phyloP scores from a whole-genome alignment of 2,797 vertebrate genomes.

The Clarias fuscus region DNA sequence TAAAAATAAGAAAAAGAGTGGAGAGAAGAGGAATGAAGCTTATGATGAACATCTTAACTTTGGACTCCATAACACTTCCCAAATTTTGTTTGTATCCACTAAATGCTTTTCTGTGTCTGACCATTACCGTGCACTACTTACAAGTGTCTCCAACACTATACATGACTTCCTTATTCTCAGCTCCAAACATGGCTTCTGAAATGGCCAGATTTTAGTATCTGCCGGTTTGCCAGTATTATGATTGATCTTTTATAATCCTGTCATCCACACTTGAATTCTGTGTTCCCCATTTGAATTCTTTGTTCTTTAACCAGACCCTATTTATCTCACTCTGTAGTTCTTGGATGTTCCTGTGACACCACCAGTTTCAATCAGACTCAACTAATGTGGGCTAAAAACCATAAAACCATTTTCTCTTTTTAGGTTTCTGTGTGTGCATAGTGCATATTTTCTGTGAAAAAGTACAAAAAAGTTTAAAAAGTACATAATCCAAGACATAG shows the following conservation, averaged over 20 bases:
- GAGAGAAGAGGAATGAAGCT: constrained; percentile 46
- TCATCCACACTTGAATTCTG: neutral
- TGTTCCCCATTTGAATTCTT: neutral
- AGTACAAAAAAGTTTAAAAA: neutral
- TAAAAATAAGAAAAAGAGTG: constrained; percentile 4
- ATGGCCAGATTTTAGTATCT: neutral
- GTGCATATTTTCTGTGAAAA: neutral
- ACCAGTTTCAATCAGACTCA: neutral
- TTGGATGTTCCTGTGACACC: neutral
- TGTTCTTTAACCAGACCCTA: neutral
- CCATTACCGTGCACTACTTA: neutral
- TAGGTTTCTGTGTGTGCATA: neutral
- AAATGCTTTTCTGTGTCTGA: neutral
- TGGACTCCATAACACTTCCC: neutral
- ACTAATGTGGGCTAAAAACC: neutral
- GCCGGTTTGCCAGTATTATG: neutral
- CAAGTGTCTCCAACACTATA: neutral
- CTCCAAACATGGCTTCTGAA: neutral
- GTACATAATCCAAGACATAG: neutral
- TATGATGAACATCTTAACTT: constrained; percentile 43
- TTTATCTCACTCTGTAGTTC: neutral
- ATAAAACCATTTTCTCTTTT: neutral
- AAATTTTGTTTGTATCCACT: neutral
- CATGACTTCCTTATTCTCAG: too few relatives aligned
- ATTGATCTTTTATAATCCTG: neutral